Percentiles rank a stretch among this genome's conserved stretches.
phyloP scores from a whole-genome alignment of 2,888 invertebrate genomes.

The Amitus sp. region DNA sequence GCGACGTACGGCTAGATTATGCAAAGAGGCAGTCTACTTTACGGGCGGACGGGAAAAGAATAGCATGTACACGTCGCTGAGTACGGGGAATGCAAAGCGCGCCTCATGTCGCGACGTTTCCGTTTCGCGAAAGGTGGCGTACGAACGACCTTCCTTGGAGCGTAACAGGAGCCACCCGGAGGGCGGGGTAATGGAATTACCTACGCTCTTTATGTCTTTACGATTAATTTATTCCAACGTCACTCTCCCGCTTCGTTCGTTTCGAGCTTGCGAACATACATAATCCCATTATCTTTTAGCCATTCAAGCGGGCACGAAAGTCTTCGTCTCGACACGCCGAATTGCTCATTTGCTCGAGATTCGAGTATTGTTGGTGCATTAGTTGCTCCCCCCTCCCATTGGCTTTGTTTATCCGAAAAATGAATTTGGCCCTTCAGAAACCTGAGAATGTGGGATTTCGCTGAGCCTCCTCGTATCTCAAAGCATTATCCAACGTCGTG shows the following conservation, averaged over 20 bases:
- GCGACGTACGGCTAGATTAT: constrained; percentile 36
- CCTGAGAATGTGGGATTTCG: background rate
- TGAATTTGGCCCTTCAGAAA: background rate
- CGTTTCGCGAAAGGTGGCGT: constrained; percentile 28
- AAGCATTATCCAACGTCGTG: constrained; percentile 30
- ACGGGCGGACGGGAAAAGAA: constrained; percentile 39
- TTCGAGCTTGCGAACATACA: constrained; percentile 41
- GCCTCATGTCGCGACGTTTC: constrained; percentile 32
- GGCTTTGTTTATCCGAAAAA: background rate
- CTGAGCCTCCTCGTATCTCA: constrained; percentile 18
- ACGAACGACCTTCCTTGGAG: constrained; percentile 30
- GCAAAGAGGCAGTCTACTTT: constrained; percentile 40
- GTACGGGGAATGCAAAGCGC: constrained; percentile 36
- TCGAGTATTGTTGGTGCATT: background rate
- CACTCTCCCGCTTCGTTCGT: constrained; percentile 26
- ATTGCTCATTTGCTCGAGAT: constrained; percentile 1
- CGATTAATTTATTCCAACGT: constrained; percentile 38
- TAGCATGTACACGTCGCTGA: constrained; percentile 32
- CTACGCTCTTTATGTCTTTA: constrained; percentile 38
- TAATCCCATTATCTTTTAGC: constrained; percentile 48
- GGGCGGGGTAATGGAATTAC: constrained; percentile 49
- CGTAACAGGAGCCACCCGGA: constrained; percentile 34
- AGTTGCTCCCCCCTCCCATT: background rate
- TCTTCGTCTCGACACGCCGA: background rate
- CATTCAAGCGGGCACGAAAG: background rate